These are phyloP conservation scores for Notarius quadriscutis DNA, from an alignment of 2,113 vertebrate genomes.

Conservation along the genomic window DNA sequence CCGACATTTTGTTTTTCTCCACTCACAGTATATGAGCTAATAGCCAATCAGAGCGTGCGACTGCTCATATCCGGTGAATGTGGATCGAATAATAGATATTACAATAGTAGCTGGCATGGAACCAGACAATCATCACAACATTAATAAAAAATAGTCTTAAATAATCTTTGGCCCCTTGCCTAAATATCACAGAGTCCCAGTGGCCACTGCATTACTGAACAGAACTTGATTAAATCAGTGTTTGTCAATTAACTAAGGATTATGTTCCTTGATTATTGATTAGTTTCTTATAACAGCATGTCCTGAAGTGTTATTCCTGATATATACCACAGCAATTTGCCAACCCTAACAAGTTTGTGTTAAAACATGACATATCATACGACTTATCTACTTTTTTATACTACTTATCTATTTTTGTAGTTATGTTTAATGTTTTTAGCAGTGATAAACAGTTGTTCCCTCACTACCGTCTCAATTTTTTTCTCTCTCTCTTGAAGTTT, in stretches of 20 bases:
- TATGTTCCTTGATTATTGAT: not conserved
- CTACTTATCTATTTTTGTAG: not conserved
- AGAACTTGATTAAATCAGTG: not conserved
- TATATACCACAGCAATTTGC: not conserved
- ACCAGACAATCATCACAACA: not conserved
- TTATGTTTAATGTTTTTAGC: not conserved
- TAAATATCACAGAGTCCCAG: not conserved
- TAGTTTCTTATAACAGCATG: constrained; percentile 3
- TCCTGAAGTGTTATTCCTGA: not conserved
- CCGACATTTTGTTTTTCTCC: too few species aligned
- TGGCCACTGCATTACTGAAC: not conserved
- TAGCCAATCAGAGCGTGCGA: too few species aligned
- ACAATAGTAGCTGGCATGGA: not conserved
- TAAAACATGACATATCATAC: not conserved
- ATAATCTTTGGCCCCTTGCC: not conserved
- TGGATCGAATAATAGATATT: not conserved
- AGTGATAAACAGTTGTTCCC: not conserved
- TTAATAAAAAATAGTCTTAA: not conserved
- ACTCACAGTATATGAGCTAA: too few species aligned
- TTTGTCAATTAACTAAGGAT: not conserved
- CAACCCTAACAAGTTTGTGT: not conserved
- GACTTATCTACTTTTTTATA: not conserved
- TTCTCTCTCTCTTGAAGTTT: not conserved
- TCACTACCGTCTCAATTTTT: not conserved
- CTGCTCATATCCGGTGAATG: too few species aligned